A percentile compares a stretch with the other conserved stretches of the same genome.
Evolutionary conservation across 2,797 vertebrate genomes (phyloP).

Genomic region (Jordanella pulchra): DNA sequence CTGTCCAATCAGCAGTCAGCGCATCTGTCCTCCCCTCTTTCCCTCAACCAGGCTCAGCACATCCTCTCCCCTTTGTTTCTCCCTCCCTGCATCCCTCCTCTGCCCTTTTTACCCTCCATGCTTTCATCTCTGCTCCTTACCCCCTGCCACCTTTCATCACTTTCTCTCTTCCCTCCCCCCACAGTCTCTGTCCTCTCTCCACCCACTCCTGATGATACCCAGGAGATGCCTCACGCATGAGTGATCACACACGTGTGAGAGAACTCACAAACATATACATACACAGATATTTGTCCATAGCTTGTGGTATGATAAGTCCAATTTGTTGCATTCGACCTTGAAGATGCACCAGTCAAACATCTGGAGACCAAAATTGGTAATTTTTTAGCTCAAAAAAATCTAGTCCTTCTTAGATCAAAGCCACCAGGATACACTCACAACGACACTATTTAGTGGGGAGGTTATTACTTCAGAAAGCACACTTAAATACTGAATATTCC

Average conservation of each 20-base stretch:
- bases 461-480: not conserved
- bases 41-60: slow-evolving; percentile 56
- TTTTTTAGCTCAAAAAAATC: not conserved
- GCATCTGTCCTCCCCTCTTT: slow-evolving; percentile 66
- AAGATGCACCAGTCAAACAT: not conserved
- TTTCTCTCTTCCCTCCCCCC: slow-evolving; percentile 25
- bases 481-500: not conserved
- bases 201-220: slow-evolving; percentile 61
- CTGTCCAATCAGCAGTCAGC: slow-evolving; percentile 71
- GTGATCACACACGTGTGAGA: slow-evolving; percentile 33
- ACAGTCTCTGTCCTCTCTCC: slow-evolving; percentile 42
- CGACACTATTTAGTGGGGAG: not conserved
- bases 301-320: slow-evolving; percentile 6
- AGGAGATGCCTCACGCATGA: slow-evolving; percentile 60
- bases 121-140: slow-evolving; percentile 71
- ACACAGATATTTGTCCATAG: slow-evolving; percentile 16
- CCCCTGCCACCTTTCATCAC: slow-evolving; percentile 43
- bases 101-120: slow-evolving; percentile 59
- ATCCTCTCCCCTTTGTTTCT: slow-evolving; percentile 54
- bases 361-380: not conserved
- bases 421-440: not conserved
- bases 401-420: not conserved
- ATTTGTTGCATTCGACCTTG: slow-evolving; percentile 17
- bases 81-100: slow-evolving; percentile 53
- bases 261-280: slow-evolving; percentile 27